Evolutionary conservation across 2,797 vertebrate genomes (phyloP).

Genomic region (Lutjanus argentimaculatus): DNA sequence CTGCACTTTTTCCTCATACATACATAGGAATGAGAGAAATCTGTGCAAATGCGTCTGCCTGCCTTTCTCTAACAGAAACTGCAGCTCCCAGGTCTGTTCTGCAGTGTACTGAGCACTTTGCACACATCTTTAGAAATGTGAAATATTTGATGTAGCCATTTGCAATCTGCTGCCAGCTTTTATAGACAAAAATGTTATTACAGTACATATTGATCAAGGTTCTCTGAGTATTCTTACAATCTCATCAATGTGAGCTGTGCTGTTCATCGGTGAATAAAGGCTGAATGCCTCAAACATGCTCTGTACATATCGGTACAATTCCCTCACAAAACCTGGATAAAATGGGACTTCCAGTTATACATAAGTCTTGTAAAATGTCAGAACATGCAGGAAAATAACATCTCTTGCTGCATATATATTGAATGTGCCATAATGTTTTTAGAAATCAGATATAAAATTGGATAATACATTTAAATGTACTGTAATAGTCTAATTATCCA

Average conservation of each 20-base stretch:
- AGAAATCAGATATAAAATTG: not conserved
- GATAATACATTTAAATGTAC: not conserved
- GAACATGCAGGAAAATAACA: too few relatives aligned
- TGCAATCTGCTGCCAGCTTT: constrained; percentile 14
- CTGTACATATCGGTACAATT: too few relatives aligned
- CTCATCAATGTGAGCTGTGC: not conserved
- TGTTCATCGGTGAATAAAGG: not conserved
- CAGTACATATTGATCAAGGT: not conserved
- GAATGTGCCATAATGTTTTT: not conserved
- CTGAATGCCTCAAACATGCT: not conserved
- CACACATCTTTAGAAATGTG: not conserved
- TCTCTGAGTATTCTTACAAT: not conserved
- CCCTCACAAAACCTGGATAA: too few relatives aligned
- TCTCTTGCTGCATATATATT: not conserved
- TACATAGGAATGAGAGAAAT: constrained; percentile 39
- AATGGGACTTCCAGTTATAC: not conserved
- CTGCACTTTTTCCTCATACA: constrained; percentile 5
- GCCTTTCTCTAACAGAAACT: not conserved
- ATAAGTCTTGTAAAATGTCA: not conserved
- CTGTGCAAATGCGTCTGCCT: constrained; percentile 9
- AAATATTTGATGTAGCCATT: constrained; percentile 36
- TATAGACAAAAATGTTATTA: constrained; percentile 19
- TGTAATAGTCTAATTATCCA: not conserved
- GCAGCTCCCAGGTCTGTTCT: not conserved
- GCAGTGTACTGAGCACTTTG: not conserved